phyloP scores from a whole-genome alignment of 2,113 vertebrate species.

The Brienomyrus longianalis region DNA sequence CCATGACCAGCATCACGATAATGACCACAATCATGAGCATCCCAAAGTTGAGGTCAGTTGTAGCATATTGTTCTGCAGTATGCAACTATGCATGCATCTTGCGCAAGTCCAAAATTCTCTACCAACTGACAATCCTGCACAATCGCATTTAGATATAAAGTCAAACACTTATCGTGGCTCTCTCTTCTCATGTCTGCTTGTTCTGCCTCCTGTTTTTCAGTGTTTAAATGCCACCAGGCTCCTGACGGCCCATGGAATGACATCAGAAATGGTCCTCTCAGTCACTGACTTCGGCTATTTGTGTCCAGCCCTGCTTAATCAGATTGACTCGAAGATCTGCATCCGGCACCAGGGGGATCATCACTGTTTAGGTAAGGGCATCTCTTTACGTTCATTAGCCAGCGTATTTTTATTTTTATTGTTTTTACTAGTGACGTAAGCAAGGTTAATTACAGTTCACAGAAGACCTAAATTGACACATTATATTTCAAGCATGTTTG shows the following conservation, averaged over 20 bases:
- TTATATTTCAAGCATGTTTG: not conserved
- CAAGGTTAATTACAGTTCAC: not conserved
- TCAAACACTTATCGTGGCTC: no score
- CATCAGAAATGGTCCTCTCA: conserved; percentile 59
- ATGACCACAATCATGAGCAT: conserved; percentile 11
- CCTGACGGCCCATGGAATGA: conserved; percentile 79
- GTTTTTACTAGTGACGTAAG: not conserved
- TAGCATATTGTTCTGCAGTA: not conserved
- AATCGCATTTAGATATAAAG: not conserved
- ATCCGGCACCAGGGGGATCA: conserved; percentile 58
- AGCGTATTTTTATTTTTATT: not conserved
- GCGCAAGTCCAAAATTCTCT: not conserved
- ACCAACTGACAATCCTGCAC: not conserved
- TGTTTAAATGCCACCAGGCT: conserved; percentile 80
- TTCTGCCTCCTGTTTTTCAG: conserved; percentile 46
- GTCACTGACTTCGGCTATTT: conserved; percentile 76
- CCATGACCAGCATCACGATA: not conserved
- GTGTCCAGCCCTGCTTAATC: conserved; percentile 87
- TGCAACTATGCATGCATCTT: not conserved
- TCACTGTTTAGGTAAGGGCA: not conserved
- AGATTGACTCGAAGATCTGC: conserved; percentile 80
- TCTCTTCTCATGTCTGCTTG: not conserved
- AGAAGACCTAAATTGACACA: not conserved
- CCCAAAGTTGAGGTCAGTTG: conserved; percentile 34
- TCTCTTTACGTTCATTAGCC: not conserved